phyloP scores from a whole-genome alignment of 2,113 vertebrate species.

The Hippocampus abdominalis region DNA sequence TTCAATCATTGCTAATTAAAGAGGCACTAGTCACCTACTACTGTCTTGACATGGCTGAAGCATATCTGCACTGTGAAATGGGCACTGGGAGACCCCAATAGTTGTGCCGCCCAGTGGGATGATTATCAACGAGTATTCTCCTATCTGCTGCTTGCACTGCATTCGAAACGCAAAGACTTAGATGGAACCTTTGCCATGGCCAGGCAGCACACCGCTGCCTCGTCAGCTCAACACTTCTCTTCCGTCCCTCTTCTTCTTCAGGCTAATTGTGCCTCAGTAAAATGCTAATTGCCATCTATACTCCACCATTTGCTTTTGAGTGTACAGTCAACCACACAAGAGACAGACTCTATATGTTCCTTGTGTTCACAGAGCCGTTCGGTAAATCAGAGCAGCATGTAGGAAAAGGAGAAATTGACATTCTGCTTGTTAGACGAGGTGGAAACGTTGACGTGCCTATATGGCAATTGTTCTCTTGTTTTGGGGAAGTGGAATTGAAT shows the following conservation, averaged over 20 bases:
- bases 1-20: too few species aligned
- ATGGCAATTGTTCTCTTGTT: neutral
- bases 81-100: too few species aligned
- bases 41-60: too few species aligned
- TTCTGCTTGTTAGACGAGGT: neutral
- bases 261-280: conserved; percentile 20
- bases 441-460: neutral
- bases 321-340: neutral
- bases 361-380: neutral
- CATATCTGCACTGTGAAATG: too few species aligned
- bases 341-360: neutral
- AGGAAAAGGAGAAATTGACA: neutral
- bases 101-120: too few species aligned
- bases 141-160: conserved; percentile 19
- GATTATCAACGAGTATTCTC: neutral
- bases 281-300: conserved; percentile 34
- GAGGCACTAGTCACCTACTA: too few species aligned
- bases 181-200: conserved; percentile 9
- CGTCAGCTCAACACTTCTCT: conserved; percentile 25
- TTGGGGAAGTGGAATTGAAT: too few species aligned
- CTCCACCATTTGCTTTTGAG: conserved; percentile 7
- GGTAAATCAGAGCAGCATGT: neutral
- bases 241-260: conserved; percentile 14
- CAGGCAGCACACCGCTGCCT: conserved; percentile 31
- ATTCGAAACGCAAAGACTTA: conserved; percentile 11